Conservation (phyloP, 2,888 invertebrate genomes). For the Athalia cordata region DNA sequence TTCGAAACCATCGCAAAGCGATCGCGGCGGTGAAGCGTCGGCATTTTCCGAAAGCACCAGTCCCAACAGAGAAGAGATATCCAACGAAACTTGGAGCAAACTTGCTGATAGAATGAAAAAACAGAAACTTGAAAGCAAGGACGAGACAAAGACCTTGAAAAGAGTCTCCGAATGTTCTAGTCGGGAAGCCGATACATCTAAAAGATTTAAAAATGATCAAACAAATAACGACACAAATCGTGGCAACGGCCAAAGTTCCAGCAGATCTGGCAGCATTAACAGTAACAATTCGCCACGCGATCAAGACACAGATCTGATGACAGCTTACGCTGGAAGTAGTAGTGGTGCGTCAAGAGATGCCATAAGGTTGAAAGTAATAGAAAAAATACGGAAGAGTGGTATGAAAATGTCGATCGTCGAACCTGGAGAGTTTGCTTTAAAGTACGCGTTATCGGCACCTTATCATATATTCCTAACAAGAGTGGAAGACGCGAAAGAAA, state of each 20-base stretch:
- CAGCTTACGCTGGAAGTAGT: constrained; percentile 42
- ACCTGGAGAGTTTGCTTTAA: constrained; percentile 80
- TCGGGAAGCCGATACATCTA: constrained; percentile 14
- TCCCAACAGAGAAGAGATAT: constrained; percentile 5
- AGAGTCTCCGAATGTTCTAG: not conserved
- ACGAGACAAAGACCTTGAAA: not conserved
- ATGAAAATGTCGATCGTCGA: constrained; percentile 76
- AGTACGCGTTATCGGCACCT: constrained; percentile 81
- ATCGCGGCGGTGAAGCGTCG: not conserved
- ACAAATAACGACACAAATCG: constrained; percentile 20
- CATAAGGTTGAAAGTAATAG: constrained; percentile 58
- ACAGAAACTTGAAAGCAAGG: constrained; percentile 58
- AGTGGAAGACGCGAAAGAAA: constrained; percentile 79
- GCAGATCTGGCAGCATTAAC: not conserved
- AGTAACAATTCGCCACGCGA: not conserved
- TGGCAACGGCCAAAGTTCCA: not conserved
- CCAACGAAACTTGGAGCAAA: constrained; percentile 37
- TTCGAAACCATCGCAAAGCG: constrained; percentile 21
- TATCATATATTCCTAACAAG: constrained; percentile 86
- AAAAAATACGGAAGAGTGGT: constrained; percentile 68
- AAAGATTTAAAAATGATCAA: constrained; percentile 61
- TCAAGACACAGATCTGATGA: constrained; percentile 48
- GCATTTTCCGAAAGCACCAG: not conserved
- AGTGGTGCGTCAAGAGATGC: constrained; percentile 49
- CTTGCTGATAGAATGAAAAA: constrained; percentile 67